Conservation (phyloP, 2,113 vertebrate genomes). For the Lasiurus borealis region DNA sequence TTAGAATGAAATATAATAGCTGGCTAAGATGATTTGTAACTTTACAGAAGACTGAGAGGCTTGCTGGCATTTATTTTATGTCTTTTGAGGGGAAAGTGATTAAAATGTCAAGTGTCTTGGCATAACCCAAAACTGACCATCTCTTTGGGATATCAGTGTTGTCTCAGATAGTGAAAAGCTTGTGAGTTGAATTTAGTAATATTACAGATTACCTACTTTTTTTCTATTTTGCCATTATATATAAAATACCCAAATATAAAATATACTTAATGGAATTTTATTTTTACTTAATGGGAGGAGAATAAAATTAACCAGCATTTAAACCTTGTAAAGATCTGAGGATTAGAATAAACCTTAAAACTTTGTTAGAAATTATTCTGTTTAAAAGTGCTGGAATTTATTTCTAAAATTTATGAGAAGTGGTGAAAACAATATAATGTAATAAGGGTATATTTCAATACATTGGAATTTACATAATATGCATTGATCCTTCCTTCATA, state of each 20-base stretch:
- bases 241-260: slow-evolving; percentile 11
- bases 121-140: neutral
- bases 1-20: slow-evolving; percentile 6
- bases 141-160: neutral
- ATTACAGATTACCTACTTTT: neutral
- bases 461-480: neutral
- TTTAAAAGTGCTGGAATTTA: slow-evolving; percentile 28
- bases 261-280: slow-evolving; percentile 37
- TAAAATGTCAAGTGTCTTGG: slow-evolving; percentile 38
- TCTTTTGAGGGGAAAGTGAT: neutral
- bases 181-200: slow-evolving; percentile 1
- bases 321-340: slow-evolving; percentile 34
- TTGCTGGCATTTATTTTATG: slow-evolving; percentile 7
- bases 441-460: slow-evolving; percentile 7
- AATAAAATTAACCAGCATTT: slow-evolving; percentile 49
- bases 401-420: slow-evolving; percentile 46
- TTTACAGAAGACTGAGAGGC: neutral
- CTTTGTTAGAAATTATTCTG: slow-evolving; percentile 6
- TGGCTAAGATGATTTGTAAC: slow-evolving; percentile 45
- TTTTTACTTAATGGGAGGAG: slow-evolving; percentile 2
- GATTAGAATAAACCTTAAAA: slow-evolving; percentile 38
- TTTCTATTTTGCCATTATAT: neutral
- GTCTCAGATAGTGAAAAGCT: neutral
- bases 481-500: neutral
- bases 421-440: neutral